A percentile compares a stretch with the other conserved stretches of the same genome.
These are phyloP conservation scores for Eilema caniola DNA, from an alignment of 2,888 invertebrate species.

Conservation along the genomic window DNA sequence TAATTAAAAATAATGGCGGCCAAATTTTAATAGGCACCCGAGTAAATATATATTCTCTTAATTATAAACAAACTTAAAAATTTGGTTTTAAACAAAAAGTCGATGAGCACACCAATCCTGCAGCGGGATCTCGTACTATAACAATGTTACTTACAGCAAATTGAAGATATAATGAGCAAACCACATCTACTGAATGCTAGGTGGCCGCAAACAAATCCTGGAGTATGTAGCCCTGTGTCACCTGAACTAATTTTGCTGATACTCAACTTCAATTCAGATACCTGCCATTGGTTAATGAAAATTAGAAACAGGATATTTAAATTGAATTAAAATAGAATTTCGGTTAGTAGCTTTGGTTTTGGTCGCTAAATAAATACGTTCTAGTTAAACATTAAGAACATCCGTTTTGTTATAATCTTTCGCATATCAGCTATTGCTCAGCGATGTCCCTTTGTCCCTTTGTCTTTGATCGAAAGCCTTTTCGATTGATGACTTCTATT, in stretches of 20 bases:
- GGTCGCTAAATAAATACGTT: constrained; percentile 58
- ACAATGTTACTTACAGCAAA: too few species aligned
- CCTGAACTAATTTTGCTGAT: too few species aligned
- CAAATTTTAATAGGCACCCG: too few species aligned
- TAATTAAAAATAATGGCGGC: too few species aligned
- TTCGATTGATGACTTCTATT: constrained; percentile 82
- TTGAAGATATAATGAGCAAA: not conserved
- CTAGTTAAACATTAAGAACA: constrained; percentile 58
- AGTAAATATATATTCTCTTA: too few species aligned
- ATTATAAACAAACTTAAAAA: too few species aligned
- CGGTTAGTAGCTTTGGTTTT: constrained; percentile 24
- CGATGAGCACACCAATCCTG: too few species aligned
- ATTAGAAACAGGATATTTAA: not conserved
- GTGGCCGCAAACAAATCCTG: not conserved
- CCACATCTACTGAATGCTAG: too few species aligned
- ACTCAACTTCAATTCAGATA: too few species aligned
- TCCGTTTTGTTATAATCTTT: constrained; percentile 73
- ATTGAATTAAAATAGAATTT: constrained; percentile 12
- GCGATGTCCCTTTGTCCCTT: constrained; percentile 76
- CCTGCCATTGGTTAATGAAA: not conserved
- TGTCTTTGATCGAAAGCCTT: constrained; percentile 81
- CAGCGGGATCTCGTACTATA: too few species aligned
- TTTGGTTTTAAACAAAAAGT: too few species aligned
- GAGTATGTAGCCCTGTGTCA: not conserved
- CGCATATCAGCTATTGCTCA: constrained; percentile 68